Conservation (phyloP, 2,888 invertebrate genomes). For the Clunio marinus region DNA sequence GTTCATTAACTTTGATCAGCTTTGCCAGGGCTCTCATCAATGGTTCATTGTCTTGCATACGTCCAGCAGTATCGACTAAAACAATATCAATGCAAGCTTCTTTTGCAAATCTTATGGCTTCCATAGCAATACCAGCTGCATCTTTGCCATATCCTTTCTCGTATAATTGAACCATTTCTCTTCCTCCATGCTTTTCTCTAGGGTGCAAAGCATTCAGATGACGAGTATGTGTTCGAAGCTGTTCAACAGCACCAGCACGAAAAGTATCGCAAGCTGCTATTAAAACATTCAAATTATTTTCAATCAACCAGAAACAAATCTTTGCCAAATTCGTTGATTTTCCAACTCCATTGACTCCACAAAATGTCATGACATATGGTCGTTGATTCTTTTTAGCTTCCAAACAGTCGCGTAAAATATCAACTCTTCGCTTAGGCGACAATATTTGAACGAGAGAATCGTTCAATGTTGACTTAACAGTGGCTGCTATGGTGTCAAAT, state of each 20-base stretch:
- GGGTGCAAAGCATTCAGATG: slow-evolving; percentile 94
- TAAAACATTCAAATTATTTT: slow-evolving; percentile 91
- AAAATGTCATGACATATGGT: slow-evolving; percentile 96
- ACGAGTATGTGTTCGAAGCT: slow-evolving; percentile 88
- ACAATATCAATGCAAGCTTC: slow-evolving; percentile 85
- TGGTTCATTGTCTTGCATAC: slow-evolving; percentile 99
- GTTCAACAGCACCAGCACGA: slow-evolving; percentile 98
- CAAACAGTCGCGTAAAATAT: slow-evolving; percentile 92
- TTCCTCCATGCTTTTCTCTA: slow-evolving; percentile 62
- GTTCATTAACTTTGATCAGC: slow-evolving; percentile 94
- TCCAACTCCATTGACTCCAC: slow-evolving; percentile 98
- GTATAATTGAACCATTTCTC: slow-evolving; percentile 86
- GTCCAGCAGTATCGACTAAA: slow-evolving; percentile 97
- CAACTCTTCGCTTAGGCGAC: slow-evolving; percentile 90
- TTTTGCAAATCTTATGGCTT: slow-evolving; percentile 85
- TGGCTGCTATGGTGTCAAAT: slow-evolving; percentile 85
- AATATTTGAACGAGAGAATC: slow-evolving; percentile 91
- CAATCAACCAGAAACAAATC: slow-evolving; percentile 98
- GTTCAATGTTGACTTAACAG: slow-evolving; percentile 80
- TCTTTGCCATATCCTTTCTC: slow-evolving; percentile 97
- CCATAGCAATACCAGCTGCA: slow-evolving; percentile 97
- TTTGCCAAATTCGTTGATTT: slow-evolving; percentile 99
- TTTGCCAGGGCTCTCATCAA: slow-evolving; percentile 97
- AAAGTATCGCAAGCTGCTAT: slow-evolving; percentile 99
- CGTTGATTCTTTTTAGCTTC: slow-evolving; percentile 77